A percentile compares a stretch with the other conserved stretches of the same genome.
Conservation (phyloP, 2,113 vertebrate species). For the Eubucco bourcierii region DNA sequence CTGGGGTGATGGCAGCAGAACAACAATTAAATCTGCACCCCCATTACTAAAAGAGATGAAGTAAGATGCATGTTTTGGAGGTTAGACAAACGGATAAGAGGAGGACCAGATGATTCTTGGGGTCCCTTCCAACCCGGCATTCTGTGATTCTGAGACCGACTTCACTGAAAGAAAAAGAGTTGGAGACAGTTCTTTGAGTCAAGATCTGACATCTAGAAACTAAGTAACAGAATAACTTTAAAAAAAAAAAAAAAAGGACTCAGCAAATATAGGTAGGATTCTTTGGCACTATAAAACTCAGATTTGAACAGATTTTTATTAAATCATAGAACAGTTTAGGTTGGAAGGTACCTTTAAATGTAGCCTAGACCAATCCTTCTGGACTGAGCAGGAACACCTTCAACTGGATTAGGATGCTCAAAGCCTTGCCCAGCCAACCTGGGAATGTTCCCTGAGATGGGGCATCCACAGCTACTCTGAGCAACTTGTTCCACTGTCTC, state of each 20-base stretch:
- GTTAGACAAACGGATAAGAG: background rate
- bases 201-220: background rate
- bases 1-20: background rate
- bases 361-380: background rate
- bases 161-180: background rate
- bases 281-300: background rate
- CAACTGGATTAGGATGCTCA: background rate
- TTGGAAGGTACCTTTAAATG: background rate
- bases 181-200: background rate
- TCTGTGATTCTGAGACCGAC: no score
- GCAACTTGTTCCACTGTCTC: background rate
- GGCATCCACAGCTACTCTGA: background rate
- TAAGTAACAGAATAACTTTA: background rate
- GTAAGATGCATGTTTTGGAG: background rate
- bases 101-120: background rate
- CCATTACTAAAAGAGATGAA: background rate
- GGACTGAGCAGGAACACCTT: background rate
- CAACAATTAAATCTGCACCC: background rate
- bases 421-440: background rate
- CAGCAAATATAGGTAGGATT: background rate
- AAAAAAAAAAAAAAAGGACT: background rate
- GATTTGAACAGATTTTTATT: background rate
- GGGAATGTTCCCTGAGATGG: background rate
- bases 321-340: background rate
- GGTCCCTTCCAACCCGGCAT: no score